Base-by-base conservation (phyloP, 1,140 invertebrate species). In the Lanistes nyassanus region DNA sequence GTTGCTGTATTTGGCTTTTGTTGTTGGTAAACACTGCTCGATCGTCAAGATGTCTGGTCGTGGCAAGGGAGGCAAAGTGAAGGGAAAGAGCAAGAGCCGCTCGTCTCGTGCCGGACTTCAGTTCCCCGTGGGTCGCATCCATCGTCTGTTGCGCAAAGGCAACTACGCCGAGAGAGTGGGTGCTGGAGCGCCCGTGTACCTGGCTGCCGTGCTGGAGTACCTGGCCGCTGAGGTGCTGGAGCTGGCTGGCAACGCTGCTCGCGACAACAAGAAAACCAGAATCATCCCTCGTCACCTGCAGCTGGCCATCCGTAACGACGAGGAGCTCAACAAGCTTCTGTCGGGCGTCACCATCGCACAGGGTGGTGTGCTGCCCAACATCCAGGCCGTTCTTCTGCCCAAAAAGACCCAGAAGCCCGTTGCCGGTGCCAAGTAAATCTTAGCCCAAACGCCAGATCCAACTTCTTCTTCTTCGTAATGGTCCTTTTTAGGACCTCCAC, bases 231-330 rank as follows among this genome's bases (percentile, higher is more conserved):
- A 91, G 81, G 89, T 78, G 76, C 79, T 91, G 16, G 91, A 92
- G 78, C 87, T 91, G 87, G 94, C 94, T 34, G 93, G 94, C 3
- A 95, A 95, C 81, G 94, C 94, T n/a, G 95, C 95, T 0, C 83
- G 91, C 65, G 91, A 92, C 85, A 91, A 92, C 84, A 92, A 91
- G 78, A 91, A 85, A 67, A 62, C 74, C 3, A 83, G 83, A 78
- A 86, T 88, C 36, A 85, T 86, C 64, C 86, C 86, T 7, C 76
- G 87, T 31, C 87, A 88, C 77, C 77, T 88, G 47, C 86, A 88
- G 79, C 69, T 88, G 64, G 87, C 87, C 55, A 85, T 89, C 73
- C 75, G 88, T 51, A 89, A 89, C 69, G 88, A 89, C 81, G 88
- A 89, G 75, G 88, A 89, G 78, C 81, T 89, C 70, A 89, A 88